Conservation (phyloP, 2,113 vertebrate species). For the Notothenia coriiceps region DNA sequence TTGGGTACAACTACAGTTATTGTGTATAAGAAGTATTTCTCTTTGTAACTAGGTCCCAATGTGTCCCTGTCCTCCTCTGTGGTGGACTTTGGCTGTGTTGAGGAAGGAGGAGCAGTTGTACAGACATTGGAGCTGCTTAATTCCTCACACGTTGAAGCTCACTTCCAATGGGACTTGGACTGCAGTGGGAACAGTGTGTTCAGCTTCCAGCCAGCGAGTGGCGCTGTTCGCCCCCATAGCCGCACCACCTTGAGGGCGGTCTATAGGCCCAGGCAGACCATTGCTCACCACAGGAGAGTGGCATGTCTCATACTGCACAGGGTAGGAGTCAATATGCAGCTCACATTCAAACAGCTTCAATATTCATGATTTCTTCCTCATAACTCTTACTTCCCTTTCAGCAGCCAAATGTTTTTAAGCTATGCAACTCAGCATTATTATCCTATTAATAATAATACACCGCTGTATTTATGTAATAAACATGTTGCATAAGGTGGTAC, state of each 20-base stretch:
- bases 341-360: background rate
- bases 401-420: too few species aligned
- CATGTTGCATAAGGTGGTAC: too few species aligned
- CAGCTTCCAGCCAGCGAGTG: slow-evolving; percentile 83
- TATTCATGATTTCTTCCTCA: background rate
- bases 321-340: slow-evolving; percentile 76
- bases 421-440: too few species aligned
- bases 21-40: background rate
- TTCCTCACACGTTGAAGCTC: slow-evolving; percentile 78
- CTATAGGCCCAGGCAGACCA: slow-evolving; percentile 86
- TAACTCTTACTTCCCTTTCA: background rate
- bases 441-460: too few species aligned
- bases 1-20: background rate
- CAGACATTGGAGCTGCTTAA: slow-evolving; percentile 87
- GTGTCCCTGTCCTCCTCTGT: slow-evolving; percentile 83
- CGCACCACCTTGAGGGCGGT: slow-evolving; percentile 78
- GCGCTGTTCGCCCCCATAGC: slow-evolving; percentile 82
- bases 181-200: slow-evolving; percentile 89
- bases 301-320: slow-evolving; percentile 91
- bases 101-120: slow-evolving; percentile 70
- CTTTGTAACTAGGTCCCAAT: slow-evolving; percentile 83
- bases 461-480: too few species aligned
- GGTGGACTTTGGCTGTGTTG: slow-evolving; percentile 88
- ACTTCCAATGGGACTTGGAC: slow-evolving; percentile 92
- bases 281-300: slow-evolving; percentile 88